phyloP scores from a whole-genome alignment of 2,888 invertebrate species.

The Cerastis rubricosa region DNA sequence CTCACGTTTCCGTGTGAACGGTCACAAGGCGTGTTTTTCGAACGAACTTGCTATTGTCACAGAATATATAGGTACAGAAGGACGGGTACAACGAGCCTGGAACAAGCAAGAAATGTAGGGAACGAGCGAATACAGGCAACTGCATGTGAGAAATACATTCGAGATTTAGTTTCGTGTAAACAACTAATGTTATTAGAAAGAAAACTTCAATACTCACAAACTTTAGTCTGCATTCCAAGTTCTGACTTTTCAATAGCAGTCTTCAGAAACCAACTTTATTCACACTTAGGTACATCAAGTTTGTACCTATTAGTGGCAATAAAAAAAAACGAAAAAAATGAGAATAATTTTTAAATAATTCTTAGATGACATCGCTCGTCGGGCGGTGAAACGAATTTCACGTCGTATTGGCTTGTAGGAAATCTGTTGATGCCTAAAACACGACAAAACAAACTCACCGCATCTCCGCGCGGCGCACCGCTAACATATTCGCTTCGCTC shows the following conservation, averaged over 20 bases:
- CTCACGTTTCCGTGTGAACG: slow-evolving; percentile 47
- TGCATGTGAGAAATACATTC: not conserved
- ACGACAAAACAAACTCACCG: too few relatives aligned
- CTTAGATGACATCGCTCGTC: too few relatives aligned
- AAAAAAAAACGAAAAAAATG: too few relatives aligned
- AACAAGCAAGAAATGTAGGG: not conserved
- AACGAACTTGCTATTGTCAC: slow-evolving; percentile 24
- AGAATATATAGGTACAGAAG: slow-evolving; percentile 15
- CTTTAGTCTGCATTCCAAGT: not conserved
- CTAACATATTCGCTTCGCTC: too few relatives aligned
- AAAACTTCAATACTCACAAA: not conserved
- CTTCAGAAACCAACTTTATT: not conserved
- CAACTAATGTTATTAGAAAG: not conserved
- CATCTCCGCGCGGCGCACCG: too few relatives aligned
- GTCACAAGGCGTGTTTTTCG: slow-evolving; percentile 47
- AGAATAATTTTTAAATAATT: too few relatives aligned
- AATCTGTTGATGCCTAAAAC: too few relatives aligned
- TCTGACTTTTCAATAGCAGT: not conserved
- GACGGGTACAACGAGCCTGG: not conserved
- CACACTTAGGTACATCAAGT: too few relatives aligned
- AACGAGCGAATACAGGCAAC: fast-evolving
- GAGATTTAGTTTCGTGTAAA: not conserved
- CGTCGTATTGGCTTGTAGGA: too few relatives aligned
- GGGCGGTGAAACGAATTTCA: too few relatives aligned
- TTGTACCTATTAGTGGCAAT: too few relatives aligned